Evolutionary conservation across 2,797 vertebrate species (phyloP).

Genomic region (Lithobates pipiens): DNA sequence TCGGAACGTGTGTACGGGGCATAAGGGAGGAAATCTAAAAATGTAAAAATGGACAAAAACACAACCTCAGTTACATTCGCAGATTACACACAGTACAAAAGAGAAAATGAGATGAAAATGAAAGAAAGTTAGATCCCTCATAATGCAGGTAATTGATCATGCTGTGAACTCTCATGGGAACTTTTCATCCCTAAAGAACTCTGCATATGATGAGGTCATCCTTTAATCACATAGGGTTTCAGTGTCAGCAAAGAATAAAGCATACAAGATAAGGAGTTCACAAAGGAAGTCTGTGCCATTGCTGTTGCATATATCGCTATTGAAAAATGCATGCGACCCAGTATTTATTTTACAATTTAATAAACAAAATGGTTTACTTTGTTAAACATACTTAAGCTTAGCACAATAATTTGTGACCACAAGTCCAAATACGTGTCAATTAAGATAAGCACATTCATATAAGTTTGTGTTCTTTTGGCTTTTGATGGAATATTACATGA

Average conservation of each 20-base stretch:
- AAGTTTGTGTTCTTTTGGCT: too few species aligned
- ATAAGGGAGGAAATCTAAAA: neutral
- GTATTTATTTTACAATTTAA: neutral
- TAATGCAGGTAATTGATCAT: conserved; percentile 23
- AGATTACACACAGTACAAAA: neutral
- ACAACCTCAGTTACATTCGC: neutral
- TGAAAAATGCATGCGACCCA: neutral
- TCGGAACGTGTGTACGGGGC: too few species aligned
- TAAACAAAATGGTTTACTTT: neutral
- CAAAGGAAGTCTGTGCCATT: neutral
- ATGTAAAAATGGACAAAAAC: neutral
- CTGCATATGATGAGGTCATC: conserved; percentile 23
- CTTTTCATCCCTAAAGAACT: neutral
- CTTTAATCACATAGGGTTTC: conserved; percentile 4
- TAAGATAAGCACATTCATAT: neutral
- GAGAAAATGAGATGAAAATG: neutral
- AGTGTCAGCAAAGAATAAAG: conserved; percentile 9
- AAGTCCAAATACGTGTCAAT: neutral
- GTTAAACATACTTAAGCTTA: neutral
- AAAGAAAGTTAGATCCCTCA: neutral
- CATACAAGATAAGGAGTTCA: conserved; percentile 15
- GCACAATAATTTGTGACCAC: neutral
- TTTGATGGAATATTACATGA: neutral
- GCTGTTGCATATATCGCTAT: neutral
- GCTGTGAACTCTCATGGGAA: conserved; percentile 26